phyloP scores from a whole-genome alignment of 2,113 vertebrate species.

The Scalopus aquaticus region DNA sequence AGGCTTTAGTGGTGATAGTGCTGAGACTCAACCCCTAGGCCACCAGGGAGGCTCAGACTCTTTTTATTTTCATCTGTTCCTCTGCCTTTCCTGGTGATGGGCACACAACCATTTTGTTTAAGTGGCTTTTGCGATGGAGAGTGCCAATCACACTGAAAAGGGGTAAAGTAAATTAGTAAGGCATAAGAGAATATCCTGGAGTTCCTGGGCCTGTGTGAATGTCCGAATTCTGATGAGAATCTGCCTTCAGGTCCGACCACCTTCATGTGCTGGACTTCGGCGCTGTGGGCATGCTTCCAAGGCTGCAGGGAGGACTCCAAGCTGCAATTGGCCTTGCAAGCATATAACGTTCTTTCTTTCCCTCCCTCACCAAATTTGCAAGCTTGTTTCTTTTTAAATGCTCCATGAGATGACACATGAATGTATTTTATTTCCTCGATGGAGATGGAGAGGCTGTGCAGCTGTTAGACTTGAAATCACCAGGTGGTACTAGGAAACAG shows the following conservation, averaged over 20 bases:
- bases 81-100: background rate
- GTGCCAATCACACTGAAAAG: background rate
- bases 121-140: background rate
- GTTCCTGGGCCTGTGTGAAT: background rate
- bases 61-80: background rate
- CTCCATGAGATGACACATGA: constrained; percentile 34
- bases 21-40: too few relatives aligned
- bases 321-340: background rate
- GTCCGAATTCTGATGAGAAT: background rate
- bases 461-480: constrained; percentile 61
- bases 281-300: background rate
- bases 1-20: too few relatives aligned
- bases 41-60: too few relatives aligned
- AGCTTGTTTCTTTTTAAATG: constrained; percentile 56
- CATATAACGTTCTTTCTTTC: background rate
- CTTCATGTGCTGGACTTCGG: background rate
- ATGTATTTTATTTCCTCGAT: constrained; percentile 61
- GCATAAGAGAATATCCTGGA: background rate
- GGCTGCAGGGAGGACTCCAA: background rate
- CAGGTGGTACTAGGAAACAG: constrained; percentile 71
- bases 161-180: background rate
- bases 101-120: background rate
- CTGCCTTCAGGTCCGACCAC: background rate
- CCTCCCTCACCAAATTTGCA: constrained; percentile 22
- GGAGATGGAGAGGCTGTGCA: constrained; percentile 61